Conservation (phyloP, 2,888 invertebrate genomes). For the Catocala fraxini region DNA sequence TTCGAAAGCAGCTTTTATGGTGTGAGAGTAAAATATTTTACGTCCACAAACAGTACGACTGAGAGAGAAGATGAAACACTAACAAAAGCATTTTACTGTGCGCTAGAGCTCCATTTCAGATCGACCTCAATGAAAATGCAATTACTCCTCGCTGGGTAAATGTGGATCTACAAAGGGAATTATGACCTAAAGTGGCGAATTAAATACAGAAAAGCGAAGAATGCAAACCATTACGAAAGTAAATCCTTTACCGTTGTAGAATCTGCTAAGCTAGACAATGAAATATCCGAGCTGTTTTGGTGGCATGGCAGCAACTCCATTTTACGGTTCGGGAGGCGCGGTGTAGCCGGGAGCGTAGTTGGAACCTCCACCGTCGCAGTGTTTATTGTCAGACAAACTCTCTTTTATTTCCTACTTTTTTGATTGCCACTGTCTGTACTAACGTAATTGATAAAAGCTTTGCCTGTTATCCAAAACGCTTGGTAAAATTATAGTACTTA, state of each 20-base stretch:
- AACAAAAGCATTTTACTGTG: slow-evolving; percentile 25
- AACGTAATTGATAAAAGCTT: slow-evolving; percentile 20
- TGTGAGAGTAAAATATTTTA: slow-evolving; percentile 6
- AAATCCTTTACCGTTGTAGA: slow-evolving; percentile 56
- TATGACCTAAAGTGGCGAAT: slow-evolving; percentile 34
- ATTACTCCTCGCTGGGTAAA: slow-evolving; percentile 31
- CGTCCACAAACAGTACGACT: slow-evolving; percentile 2
- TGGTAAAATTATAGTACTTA: no score
- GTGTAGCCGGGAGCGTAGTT: slow-evolving; percentile 35
- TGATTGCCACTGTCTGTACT: slow-evolving; percentile 42
- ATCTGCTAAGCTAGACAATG: slow-evolving; percentile 62
- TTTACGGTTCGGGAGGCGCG: slow-evolving; percentile 60
- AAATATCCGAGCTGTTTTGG: slow-evolving; percentile 65
- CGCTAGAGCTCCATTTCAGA: slow-evolving; percentile 21
- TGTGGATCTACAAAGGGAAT: slow-evolving; percentile 25
- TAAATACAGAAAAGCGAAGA: slow-evolving; percentile 39
- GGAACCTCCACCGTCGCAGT: slow-evolving; percentile 38
- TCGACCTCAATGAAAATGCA: slow-evolving; percentile 33
- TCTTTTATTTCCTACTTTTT: slow-evolving; percentile 55
- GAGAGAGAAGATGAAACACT: slow-evolving; percentile 20
- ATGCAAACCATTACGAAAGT: slow-evolving; percentile 42
- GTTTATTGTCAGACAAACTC: slow-evolving; percentile 61
- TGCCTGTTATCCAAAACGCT: not conserved
- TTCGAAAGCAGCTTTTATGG: not conserved
- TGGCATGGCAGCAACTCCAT: slow-evolving; percentile 56